Percentiles rank a stretch among this genome's conserved stretches.
phyloP scores from a whole-genome alignment of 1,140 invertebrate genomes.

The Pseudomyrmex flavicornis region DNA sequence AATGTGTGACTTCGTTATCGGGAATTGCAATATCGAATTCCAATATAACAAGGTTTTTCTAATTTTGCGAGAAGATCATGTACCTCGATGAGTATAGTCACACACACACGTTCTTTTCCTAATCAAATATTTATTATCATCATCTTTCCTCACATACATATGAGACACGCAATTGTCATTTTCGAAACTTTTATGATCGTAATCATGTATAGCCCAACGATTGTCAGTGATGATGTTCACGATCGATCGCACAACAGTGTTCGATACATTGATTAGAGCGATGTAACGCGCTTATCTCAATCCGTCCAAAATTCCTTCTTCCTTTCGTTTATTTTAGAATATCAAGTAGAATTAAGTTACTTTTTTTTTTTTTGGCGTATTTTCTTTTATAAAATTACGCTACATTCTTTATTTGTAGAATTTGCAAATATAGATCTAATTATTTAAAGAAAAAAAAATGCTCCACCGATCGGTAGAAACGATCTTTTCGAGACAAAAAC shows the following conservation, averaged over 20 bases:
- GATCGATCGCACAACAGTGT: conserved; percentile 22
- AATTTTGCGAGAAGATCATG: background rate
- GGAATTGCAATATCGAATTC: background rate
- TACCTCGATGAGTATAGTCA: background rate
- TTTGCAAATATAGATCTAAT: conserved; percentile 55
- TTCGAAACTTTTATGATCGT: conserved; percentile 35
- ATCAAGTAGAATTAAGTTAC: conserved; percentile 37
- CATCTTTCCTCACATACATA: conserved; percentile 5
- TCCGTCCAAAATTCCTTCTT: conserved; percentile 7
- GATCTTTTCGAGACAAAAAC: conserved; percentile 33
- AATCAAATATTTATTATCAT: conserved; percentile 53
- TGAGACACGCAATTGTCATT: conserved; percentile 37
- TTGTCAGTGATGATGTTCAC: conserved; percentile 35
- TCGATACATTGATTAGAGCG: conserved; percentile 50
- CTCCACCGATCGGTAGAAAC: conserved; percentile 15
- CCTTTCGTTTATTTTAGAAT: conserved; percentile 25
- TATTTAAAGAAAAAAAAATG: conserved; percentile 45
- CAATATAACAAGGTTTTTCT: background rate
- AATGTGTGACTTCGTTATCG: background rate
- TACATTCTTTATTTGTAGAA: conserved; percentile 51
- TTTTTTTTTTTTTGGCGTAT: conserved; percentile 36
- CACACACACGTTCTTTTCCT: conserved; percentile 5
- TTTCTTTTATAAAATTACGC: conserved; percentile 55
- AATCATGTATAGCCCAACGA: conserved; percentile 25
- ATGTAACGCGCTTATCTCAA: conserved; percentile 46